Base-by-base conservation (phyloP, 2,113 vertebrate species). In the Hippotragus niger region DNA sequence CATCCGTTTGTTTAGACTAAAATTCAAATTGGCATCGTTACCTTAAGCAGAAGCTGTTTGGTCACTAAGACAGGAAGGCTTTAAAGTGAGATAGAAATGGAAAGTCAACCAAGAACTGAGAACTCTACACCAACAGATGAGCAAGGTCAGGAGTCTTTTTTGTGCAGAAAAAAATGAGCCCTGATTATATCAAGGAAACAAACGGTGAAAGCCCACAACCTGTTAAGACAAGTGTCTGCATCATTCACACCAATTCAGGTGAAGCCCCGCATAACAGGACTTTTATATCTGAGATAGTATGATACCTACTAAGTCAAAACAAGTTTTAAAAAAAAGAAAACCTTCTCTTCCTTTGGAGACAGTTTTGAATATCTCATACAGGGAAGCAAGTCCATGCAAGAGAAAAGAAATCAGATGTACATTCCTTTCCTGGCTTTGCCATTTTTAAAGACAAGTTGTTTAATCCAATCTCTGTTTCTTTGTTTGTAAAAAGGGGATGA, bases 151-250 rank as follows among this genome's bases (percentile, higher is more conserved):
- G 91, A 96, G 96, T 97, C 91, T 92, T 88, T 91, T 93, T 67
- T 87, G 83, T 84, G 87, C 76, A 67, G 88, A 43, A 95, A 80
- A 71, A 97, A 95, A 6, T 52, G 57, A 96, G 40, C 33, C 64
- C 23, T 91, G 97, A 95, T 97, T 62, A 40, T 80, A 94, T 97
- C 97, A 93, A 78, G 78, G 92, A 93, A 94, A 82, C 47, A 83
- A 91, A 86, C 47, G 47, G 36, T 9, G 25, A 97, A 94, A 94
- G 74, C n/a, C 31, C 31, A n/a, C 36, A 92, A 17, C 96, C 53
- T 96, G 93, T 95, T 53, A 45, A 45, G 50, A 97, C 94, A 96
- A 88, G 91, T 83, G 27, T 29, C 2, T 67, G 60, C 57, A 67
- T 33, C 93, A 25, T 91, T 74, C 31, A 53, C 87, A 62, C 53